A percentile compares a stretch with the other conserved stretches of the same genome.
Conservation (phyloP, 2,797 vertebrate species). For the Amblyopsis hoosieri region DNA sequence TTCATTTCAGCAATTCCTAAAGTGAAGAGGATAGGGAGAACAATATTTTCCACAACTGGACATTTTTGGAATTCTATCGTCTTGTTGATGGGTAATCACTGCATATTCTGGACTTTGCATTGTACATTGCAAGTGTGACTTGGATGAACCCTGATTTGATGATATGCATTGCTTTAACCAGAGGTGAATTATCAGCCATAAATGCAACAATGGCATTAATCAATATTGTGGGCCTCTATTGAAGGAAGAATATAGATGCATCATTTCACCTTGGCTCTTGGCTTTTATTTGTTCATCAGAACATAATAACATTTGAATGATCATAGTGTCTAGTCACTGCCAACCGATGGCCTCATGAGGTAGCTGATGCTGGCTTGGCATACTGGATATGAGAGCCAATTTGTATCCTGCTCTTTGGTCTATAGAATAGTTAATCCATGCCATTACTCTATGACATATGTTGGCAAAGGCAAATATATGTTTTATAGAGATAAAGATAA, state of each 20-base stretch:
- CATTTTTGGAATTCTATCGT: no score
- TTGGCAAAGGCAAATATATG: not conserved
- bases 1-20: conserved; percentile 33
- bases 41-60: no score
- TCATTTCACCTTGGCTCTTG: conserved; percentile 16
- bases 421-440: conserved; percentile 19
- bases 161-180: no score
- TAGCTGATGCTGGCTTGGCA: conserved; percentile 18
- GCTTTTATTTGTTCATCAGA: conserved; percentile 21
- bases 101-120: no score
- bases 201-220: not conserved
- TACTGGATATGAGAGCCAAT: conserved; percentile 33
- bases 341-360: conserved; percentile 41
- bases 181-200: not conserved
- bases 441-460: conserved; percentile 16
- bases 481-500: conserved; percentile 30
- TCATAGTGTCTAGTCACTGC: conserved; percentile 9
- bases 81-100: no score
- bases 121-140: no score
- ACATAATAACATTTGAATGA: conserved; percentile 20
- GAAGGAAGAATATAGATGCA: not conserved
- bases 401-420: conserved; percentile 32
- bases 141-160: no score
- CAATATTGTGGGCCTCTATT: conserved; percentile 3
- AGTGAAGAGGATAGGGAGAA: conserved; percentile 10